These are phyloP conservation scores for Hoplodrina blanda DNA, from an alignment of 2,888 invertebrate genomes.

Conservation along the genomic window DNA sequence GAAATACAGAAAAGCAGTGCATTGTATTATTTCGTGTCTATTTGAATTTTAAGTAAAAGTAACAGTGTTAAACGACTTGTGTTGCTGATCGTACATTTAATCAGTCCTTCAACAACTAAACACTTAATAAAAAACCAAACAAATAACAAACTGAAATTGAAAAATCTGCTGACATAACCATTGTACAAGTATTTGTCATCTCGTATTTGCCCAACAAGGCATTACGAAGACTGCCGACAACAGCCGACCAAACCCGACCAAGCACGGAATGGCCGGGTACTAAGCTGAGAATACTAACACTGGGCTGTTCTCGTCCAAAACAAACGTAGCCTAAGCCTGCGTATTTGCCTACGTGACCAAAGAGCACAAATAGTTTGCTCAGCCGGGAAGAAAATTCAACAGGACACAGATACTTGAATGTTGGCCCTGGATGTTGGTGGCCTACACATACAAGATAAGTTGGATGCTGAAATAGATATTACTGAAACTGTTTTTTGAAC, in stretches of 20 bases:
- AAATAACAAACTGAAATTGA: slow-evolving; percentile 32
- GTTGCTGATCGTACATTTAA: too few relatives aligned
- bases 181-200: slow-evolving; percentile 49
- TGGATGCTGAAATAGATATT: slow-evolving; percentile 34
- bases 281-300: slow-evolving; percentile 53
- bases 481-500: neutral
- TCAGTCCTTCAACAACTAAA: slow-evolving; percentile 14
- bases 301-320: slow-evolving; percentile 51
- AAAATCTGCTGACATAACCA: slow-evolving; percentile 36
- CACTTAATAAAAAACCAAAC: slow-evolving; percentile 1
- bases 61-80: too few relatives aligned
- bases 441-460: slow-evolving; percentile 36
- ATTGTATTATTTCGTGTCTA: too few relatives aligned
- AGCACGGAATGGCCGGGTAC: slow-evolving; percentile 41
- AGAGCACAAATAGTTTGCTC: slow-evolving; percentile 56
- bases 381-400: slow-evolving; percentile 54
- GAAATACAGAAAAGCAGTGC: too few relatives aligned
- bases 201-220: slow-evolving; percentile 40
- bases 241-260: slow-evolving; percentile 36
- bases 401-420: slow-evolving; percentile 53
- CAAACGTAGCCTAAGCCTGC: slow-evolving; percentile 57
- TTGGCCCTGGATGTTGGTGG: slow-evolving; percentile 21
- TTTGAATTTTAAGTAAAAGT: too few relatives aligned
- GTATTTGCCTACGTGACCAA: slow-evolving; percentile 66
- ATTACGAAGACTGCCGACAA: slow-evolving; percentile 53